A percentile compares a stretch with the other conserved stretches of the same genome.
Conservation (phyloP, 2,113 vertebrate species). For the Odocoileus virginianus region DNA sequence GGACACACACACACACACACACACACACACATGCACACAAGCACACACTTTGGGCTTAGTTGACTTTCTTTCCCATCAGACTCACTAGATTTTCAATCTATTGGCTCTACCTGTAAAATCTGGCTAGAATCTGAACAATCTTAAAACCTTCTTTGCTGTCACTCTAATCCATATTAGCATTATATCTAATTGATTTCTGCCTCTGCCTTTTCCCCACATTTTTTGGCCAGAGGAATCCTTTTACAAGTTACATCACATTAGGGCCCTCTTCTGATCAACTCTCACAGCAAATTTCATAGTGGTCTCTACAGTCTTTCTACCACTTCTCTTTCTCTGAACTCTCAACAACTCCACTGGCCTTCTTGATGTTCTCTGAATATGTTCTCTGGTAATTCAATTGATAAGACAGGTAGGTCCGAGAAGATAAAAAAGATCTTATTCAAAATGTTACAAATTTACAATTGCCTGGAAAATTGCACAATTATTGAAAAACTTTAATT, state of each 20-base stretch:
- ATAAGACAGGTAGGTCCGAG: background rate
- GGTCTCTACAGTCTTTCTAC: background rate
- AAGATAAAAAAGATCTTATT: background rate
- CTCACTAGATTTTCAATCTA: background rate
- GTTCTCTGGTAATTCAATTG: background rate
- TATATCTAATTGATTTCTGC: background rate
- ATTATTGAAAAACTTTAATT: background rate
- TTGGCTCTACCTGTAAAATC: background rate
- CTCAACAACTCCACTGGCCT: background rate
- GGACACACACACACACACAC: background rate
- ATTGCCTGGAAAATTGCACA: background rate
- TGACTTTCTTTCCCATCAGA: background rate
- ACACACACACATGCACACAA: background rate
- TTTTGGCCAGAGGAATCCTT: background rate
- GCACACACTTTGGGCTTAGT: fast-evolving
- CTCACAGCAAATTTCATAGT: background rate
- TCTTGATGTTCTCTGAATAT: background rate
- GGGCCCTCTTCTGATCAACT: background rate
- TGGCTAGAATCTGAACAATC: background rate
- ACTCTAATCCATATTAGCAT: background rate
- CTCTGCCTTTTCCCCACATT: background rate
- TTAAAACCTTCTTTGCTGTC: background rate
- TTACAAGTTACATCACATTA: background rate
- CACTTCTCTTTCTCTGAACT: background rate
- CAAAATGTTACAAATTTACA: background rate